Evolutionary conservation across 2,797 vertebrate species (phyloP).

Genomic region (Pterois miles): DNA sequence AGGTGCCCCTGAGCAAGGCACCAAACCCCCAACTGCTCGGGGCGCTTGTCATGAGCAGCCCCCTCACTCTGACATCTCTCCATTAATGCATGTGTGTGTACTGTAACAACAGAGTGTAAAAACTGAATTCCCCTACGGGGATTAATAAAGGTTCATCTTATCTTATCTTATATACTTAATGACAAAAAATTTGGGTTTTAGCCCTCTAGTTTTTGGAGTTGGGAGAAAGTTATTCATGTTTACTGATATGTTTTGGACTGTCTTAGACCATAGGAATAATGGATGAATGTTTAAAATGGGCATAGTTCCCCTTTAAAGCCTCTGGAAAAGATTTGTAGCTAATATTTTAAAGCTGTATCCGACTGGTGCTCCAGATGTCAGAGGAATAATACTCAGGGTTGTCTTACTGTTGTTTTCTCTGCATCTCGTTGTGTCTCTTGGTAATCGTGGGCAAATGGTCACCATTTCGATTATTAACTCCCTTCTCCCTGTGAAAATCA

Average conservation of each 20-base stretch:
- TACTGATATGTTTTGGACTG: too few species aligned
- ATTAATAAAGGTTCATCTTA: too few species aligned
- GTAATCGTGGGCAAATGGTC: neutral
- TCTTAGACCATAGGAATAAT: neutral
- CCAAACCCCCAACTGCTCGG: too few species aligned
- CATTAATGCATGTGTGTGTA: too few species aligned
- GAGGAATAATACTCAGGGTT: neutral
- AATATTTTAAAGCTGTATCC: neutral
- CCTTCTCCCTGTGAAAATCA: neutral
- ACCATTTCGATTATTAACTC: neutral
- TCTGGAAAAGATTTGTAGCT: neutral
- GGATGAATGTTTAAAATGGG: neutral
- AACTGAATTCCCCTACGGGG: too few species aligned
- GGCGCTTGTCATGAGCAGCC: too few species aligned
- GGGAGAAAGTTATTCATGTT: neutral
- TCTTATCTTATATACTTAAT: too few species aligned
- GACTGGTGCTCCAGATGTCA: neutral
- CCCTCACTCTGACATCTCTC: too few species aligned
- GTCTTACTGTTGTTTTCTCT: neutral
- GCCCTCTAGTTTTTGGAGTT: neutral
- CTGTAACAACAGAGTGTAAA: too few species aligned
- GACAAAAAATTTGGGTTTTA: neutral
- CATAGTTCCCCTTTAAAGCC: accelerated
- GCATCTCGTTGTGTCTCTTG: neutral
- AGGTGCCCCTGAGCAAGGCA: too few species aligned